Evolutionary conservation across 2,113 vertebrate genomes (phyloP).

Genomic region (Brachionichthys hirsutus): DNA sequence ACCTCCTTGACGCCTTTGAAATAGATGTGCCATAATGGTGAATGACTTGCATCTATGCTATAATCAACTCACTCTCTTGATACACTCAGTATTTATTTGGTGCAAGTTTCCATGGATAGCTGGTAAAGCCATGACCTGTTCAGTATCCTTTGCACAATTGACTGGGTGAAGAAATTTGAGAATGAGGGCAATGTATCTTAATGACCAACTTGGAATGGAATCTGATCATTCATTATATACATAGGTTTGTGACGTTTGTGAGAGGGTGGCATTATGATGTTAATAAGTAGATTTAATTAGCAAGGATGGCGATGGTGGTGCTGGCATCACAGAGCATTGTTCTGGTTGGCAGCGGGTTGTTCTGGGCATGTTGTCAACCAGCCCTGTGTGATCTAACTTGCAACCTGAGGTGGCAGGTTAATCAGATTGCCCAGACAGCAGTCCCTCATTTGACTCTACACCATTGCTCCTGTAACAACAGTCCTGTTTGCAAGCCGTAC

Average conservation of each 20-base stretch:
- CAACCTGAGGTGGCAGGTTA: slow-evolving; percentile 55
- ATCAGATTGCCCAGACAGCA: slow-evolving; percentile 45
- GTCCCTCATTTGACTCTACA: slow-evolving; percentile 35
- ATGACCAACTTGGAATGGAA: background rate
- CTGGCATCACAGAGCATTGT: slow-evolving; percentile 13
- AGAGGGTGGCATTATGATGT: slow-evolving; percentile 10
- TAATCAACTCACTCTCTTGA: slow-evolving; percentile 6
- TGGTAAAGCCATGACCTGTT: too few species aligned
- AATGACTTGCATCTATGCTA: too few species aligned
- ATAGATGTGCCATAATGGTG: slow-evolving; percentile 12
- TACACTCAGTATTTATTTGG: background rate
- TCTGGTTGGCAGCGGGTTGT: slow-evolving; percentile 13
- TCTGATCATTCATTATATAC: background rate
- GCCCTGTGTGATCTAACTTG: slow-evolving; percentile 46
- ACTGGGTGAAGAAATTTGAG: too few species aligned
- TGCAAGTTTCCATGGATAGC: too few species aligned
- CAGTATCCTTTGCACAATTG: too few species aligned
- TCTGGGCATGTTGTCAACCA: slow-evolving; percentile 38
- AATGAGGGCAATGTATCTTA: too few species aligned
- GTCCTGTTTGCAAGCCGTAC: slow-evolving; percentile 33
- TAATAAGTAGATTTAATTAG: slow-evolving; percentile 46
- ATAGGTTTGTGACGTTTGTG: background rate
- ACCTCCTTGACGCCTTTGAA: slow-evolving; percentile 32
- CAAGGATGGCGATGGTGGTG: slow-evolving; percentile 3
- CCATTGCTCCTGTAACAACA: slow-evolving; percentile 25